A percentile compares a stretch with the other conserved stretches of the same genome.
Evolutionary conservation across 1,140 invertebrate species (phyloP).

Genomic region (Zophobas morio): DNA sequence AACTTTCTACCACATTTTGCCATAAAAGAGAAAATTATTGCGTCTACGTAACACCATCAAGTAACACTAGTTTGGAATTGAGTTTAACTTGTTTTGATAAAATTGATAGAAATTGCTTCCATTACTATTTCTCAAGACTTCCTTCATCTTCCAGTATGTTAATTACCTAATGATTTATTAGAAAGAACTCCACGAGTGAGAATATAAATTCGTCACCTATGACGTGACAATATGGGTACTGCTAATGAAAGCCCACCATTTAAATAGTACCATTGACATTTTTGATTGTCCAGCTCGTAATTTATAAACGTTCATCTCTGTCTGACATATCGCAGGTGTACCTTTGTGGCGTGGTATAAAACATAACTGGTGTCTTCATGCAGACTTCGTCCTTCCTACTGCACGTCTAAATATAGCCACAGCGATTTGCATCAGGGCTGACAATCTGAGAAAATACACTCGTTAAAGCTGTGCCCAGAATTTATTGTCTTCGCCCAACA

Average conservation of each 20-base stretch:
- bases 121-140: no score
- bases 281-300: constrained; percentile 29
- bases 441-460: constrained; percentile 41
- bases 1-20: no score
- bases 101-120: no score
- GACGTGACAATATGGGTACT: background rate
- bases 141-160: background rate
- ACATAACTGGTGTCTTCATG: constrained; percentile 41
- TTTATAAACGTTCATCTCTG: constrained; percentile 12
- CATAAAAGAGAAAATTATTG: no score
- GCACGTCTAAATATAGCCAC: constrained; percentile 38
- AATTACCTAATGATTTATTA: constrained; percentile 2
- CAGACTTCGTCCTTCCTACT: constrained; percentile 42
- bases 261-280: constrained; percentile 14
- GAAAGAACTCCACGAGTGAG: background rate
- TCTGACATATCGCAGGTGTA: constrained; percentile 30
- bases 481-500: constrained; percentile 10
- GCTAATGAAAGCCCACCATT: constrained; percentile 6
- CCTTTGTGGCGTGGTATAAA: constrained; percentile 6
- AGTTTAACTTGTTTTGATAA: no score
- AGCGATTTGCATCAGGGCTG: constrained; percentile 35
- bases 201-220: constrained; percentile 2
- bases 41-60: no score
- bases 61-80: no score
- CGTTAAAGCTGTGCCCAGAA: constrained; percentile 37